A percentile compares a stretch with the other conserved stretches of the same genome.
Evolutionary conservation across 1,140 invertebrate species (phyloP).

Genomic region (Panagrolaimus sp.): DNA sequence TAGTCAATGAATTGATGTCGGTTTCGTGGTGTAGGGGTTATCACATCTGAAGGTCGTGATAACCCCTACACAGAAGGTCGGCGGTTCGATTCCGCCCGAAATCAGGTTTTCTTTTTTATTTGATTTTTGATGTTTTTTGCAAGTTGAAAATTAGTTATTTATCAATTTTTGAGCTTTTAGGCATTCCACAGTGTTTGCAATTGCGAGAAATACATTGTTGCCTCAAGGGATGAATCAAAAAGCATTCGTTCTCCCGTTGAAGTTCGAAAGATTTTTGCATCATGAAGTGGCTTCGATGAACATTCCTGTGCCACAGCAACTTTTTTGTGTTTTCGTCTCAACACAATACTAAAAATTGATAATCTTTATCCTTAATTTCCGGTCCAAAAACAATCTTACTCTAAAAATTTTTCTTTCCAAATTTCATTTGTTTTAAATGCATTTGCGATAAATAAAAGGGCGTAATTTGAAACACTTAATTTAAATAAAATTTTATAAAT

Average conservation of each 20-base stretch:
- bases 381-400: background rate
- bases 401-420: background rate
- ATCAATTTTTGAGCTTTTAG: too few relatives aligned
- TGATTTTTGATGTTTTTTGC: too few relatives aligned
- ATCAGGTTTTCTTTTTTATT: background rate
- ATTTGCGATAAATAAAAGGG: background rate
- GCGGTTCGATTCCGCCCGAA: constrained; percentile 6
- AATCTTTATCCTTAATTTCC: background rate
- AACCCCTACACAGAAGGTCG: constrained; percentile 11
- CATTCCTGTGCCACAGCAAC: background rate
- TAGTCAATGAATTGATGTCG: too few relatives aligned
- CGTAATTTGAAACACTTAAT: background rate
- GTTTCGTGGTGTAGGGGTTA: constrained; percentile 9
- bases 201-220: background rate
- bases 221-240: background rate
- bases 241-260: constrained; percentile 9
- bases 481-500: background rate
- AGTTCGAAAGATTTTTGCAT: background rate
- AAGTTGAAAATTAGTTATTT: too few relatives aligned
- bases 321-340: background rate
- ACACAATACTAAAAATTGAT: background rate
- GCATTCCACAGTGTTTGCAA: constrained; percentile 4
- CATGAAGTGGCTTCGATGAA: background rate
- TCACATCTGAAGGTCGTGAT: constrained; percentile 10
- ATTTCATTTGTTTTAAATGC: background rate